These are phyloP conservation scores for Tringa solitaria DNA, from an alignment of 2,113 vertebrate species.

Conservation along the genomic window DNA sequence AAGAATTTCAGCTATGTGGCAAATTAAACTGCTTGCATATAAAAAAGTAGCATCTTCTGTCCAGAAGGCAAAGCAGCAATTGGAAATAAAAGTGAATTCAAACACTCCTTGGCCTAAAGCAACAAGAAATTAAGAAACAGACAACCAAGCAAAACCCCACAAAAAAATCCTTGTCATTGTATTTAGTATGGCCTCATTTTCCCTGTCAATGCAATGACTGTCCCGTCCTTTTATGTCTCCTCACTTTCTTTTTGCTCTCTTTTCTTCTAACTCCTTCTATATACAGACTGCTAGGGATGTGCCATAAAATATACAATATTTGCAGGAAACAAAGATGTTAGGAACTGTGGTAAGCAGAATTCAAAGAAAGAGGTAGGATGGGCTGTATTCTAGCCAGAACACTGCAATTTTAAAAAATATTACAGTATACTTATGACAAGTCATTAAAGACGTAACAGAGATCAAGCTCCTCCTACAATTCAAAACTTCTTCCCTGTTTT, in stretches of 20 bases:
- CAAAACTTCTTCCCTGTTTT: neutral
- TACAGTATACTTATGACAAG: neutral
- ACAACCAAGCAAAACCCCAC: neutral
- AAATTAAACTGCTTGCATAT: conserved; percentile 62
- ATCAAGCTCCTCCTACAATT: neutral
- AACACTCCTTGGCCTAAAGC: conserved; percentile 17
- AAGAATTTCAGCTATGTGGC: conserved; percentile 68
- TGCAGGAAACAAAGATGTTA: neutral
- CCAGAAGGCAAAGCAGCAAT: conserved; percentile 34
- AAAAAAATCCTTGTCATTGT: neutral
- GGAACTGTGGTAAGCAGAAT: neutral
- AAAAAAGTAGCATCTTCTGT: conserved; percentile 47
- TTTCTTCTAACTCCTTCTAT: neutral
- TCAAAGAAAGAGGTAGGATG: neutral
- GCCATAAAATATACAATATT: neutral
- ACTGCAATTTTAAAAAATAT: neutral
- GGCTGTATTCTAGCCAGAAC: neutral
- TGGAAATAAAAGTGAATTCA: conserved; percentile 28
- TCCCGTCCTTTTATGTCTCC: neutral
- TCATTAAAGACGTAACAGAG: neutral
- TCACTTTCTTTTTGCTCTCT: neutral
- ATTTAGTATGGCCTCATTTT: neutral
- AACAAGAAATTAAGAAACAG: neutral
- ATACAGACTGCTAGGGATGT: neutral
- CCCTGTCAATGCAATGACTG: neutral